Base-by-base conservation (phyloP, 2,888 invertebrate genomes). In the Gasteruption jaculator region DNA sequence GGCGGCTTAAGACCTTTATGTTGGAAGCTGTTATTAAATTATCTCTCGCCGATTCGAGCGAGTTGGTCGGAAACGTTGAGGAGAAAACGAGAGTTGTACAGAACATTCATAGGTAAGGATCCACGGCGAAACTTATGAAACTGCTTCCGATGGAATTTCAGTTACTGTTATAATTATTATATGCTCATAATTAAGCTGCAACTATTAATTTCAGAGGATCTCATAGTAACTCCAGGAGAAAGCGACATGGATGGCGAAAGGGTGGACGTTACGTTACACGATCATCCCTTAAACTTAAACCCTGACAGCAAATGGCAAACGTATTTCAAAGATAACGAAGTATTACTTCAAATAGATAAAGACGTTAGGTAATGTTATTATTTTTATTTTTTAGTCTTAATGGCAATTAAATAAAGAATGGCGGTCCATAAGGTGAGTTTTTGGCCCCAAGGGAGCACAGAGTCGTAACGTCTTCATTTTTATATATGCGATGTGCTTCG, bases 281-380 rank as follows among this genome's bases (percentile, higher is more conserved):
- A 92, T 70, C 90, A 99, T 79, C 99, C 97, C 0, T 73, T 99
- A 37, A 95, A 90, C 68, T 85, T 89, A n/a, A 91, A 89, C 58
- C 94, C 96, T 0, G 89, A 91, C 54, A 95, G 95, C 66, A 86
- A 91, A 33, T 99, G 99, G 99, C 86, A 86, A 58, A 86, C 85
- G 3, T 97, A 86, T 71, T 99, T 99, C 72, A 91, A 88, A 68
- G 97, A 99, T 70, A 99, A 99, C 71, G 95, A 97, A 74, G 93
- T 96, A 45, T 74, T 99, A 26, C 73, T 95, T 29, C 99, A 99
- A 77, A 97, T 99, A 58, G 96, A 97, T 71, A 97, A 96, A 71
- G 95, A 96, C 73, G 95, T 94, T 33, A 81, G 93, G 67, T 64
- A 48, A 44, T 16, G 11, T 32, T 11, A 16, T 29, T 29, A 12